A percentile compares a stretch with the other conserved stretches of the same genome.
These are phyloP conservation scores for Caenorhabditis auriculariae DNA, from an alignment of 2,888 invertebrate species.

Conservation along the genomic window DNA sequence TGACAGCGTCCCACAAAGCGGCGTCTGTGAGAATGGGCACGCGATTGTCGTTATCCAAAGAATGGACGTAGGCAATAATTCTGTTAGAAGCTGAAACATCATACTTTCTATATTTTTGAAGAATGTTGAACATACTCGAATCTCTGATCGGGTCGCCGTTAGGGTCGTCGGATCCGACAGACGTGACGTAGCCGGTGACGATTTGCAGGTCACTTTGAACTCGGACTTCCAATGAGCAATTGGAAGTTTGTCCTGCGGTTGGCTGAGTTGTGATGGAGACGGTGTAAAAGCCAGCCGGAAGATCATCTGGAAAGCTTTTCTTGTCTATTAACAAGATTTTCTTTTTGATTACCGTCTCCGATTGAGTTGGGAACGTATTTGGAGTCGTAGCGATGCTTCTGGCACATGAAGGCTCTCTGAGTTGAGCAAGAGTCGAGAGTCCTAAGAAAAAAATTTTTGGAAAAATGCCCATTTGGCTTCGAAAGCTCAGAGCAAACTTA, in stretches of 20 bases:
- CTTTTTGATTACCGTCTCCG: conserved; percentile 16
- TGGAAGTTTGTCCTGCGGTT: neutral
- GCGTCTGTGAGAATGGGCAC: conserved; percentile 37
- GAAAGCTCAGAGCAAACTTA: no score
- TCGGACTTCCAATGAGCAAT: conserved; percentile 26
- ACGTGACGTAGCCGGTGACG: conserved; percentile 37
- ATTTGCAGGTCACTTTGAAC: conserved; percentile 48
- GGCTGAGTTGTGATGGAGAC: conserved; percentile 24
- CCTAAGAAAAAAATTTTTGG: no score
- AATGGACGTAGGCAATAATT: conserved; percentile 36
- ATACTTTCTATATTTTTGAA: neutral
- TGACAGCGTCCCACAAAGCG: conserved; percentile 29
- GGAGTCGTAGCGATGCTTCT: conserved; percentile 43
- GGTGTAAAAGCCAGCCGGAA: conserved; percentile 48
- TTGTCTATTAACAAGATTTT: neutral
- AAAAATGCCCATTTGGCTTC: no score
- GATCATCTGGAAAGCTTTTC: conserved; percentile 19
- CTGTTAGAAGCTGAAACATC: conserved; percentile 24
- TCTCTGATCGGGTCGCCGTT: conserved; percentile 33
- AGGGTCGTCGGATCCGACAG: conserved; percentile 30
- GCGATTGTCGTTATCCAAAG: conserved; percentile 19
- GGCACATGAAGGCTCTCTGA: conserved; percentile 38
- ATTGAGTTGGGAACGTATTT: conserved; percentile 29
- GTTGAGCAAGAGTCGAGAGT: conserved; percentile 31
- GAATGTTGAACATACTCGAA: neutral